A percentile compares a stretch with the other conserved stretches of the same genome.
Evolutionary conservation across 2,797 vertebrate species (phyloP).

Genomic region (Trachurus trachurus): DNA sequence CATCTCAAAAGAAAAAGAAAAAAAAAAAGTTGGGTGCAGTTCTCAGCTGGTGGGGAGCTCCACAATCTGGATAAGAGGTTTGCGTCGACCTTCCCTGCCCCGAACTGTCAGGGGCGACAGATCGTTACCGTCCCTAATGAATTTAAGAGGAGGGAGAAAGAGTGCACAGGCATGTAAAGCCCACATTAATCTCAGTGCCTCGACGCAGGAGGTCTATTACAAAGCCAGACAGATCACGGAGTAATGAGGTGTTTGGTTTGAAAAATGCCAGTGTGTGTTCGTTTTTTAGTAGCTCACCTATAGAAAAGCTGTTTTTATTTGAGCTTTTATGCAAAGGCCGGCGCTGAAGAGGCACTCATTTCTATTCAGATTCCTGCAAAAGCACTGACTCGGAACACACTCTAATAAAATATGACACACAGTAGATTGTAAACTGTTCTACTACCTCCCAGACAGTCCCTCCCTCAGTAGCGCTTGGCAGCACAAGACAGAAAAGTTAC

Average conservation of each 20-base stretch:
- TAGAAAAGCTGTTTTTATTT: slow-evolving; percentile 18
- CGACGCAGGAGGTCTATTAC: slow-evolving; percentile 58
- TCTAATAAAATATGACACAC: slow-evolving; percentile 40
- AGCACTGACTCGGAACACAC: slow-evolving; percentile 3
- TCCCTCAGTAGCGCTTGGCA: slow-evolving; percentile 34
- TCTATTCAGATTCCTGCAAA: slow-evolving; percentile 16
- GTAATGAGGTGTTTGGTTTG: slow-evolving; percentile 9
- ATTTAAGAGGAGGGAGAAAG: slow-evolving; percentile 55
- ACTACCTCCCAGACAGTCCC: not conserved
- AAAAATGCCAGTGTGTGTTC: not conserved
- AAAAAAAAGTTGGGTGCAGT: slow-evolving; percentile 10
- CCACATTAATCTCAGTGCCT: slow-evolving; percentile 57
- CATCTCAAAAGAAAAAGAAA: slow-evolving; percentile 33
- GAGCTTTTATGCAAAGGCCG: slow-evolving; percentile 19
- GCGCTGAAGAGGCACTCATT: not conserved
- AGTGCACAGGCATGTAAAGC: slow-evolving; percentile 51
- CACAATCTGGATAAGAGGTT: slow-evolving; percentile 64
- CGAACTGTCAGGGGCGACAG: slow-evolving; percentile 59
- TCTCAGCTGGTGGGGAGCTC: slow-evolving; percentile 36
- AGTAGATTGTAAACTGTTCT: slow-evolving; percentile 19
- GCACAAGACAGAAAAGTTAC: slow-evolving; percentile 52
- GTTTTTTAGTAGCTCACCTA: not conserved
- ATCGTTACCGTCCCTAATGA: slow-evolving; percentile 77
- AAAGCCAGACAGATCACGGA: slow-evolving; percentile 19
- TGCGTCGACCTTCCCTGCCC: slow-evolving; percentile 67